Percentiles rank a stretch among this genome's conserved stretches.
phyloP scores from a whole-genome alignment of 1,140 invertebrate species.

The Drosophila varians region DNA sequence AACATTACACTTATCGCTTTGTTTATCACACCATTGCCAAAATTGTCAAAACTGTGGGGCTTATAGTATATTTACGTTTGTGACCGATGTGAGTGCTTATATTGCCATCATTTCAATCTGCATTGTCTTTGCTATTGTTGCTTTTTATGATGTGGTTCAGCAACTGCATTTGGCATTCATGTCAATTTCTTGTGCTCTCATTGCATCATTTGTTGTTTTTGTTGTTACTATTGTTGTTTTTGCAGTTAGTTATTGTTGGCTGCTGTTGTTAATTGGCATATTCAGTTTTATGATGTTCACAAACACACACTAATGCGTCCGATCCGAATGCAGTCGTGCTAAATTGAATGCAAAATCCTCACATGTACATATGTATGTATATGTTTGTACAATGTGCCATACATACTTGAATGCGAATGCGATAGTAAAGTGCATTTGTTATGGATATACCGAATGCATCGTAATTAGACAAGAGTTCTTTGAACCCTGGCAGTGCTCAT shows the following conservation, averaged over 20 bases:
- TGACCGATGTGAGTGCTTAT: slow-evolving; percentile 7
- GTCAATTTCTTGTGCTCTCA: slow-evolving; percentile 48
- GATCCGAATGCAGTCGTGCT: slow-evolving; percentile 71
- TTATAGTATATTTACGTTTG: neutral
- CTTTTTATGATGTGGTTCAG: slow-evolving; percentile 51
- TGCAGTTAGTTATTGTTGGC: slow-evolving; percentile 17
- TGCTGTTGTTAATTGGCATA: slow-evolving; percentile 63
- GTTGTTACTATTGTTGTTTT: slow-evolving; percentile 7
- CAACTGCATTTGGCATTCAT: slow-evolving; percentile 56
- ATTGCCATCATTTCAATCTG: slow-evolving; percentile 42
- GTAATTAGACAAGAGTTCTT: slow-evolving; percentile 77
- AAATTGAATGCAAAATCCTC: slow-evolving; percentile 58
- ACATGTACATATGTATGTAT: neutral
- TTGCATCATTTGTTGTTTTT: slow-evolving; percentile 23
- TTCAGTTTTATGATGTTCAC: slow-evolving; percentile 46
- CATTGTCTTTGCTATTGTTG: slow-evolving; percentile 54
- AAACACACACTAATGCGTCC: slow-evolving; percentile 39
- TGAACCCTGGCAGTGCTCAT: slow-evolving; percentile 69
- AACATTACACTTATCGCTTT: slow-evolving; percentile 51
- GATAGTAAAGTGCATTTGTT: slow-evolving; percentile 50
- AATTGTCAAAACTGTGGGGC: slow-evolving; percentile 7
- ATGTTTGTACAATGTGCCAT: no score
- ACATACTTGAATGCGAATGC: neutral
- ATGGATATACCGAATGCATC: slow-evolving; percentile 50
- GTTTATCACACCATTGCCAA: slow-evolving; percentile 30